phyloP scores from a whole-genome alignment of 2,113 vertebrate genomes.

The Erpornis zantholeuca region DNA sequence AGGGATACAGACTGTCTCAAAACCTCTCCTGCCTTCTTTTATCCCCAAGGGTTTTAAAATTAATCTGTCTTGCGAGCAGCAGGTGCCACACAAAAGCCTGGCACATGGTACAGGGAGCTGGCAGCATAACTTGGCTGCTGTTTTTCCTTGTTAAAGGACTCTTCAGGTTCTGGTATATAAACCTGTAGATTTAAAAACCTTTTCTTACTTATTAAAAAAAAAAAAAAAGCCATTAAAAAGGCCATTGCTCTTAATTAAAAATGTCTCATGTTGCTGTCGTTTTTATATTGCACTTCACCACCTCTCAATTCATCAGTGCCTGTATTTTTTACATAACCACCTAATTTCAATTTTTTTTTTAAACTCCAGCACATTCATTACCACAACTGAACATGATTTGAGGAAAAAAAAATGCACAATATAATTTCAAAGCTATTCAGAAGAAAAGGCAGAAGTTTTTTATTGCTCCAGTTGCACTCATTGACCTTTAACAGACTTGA shows the following conservation, averaged over 20 bases:
- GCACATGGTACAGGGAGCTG: not conserved
- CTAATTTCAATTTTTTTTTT: not conserved
- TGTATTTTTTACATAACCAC: not conserved
- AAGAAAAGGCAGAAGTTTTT: not conserved
- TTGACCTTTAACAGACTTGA: not conserved
- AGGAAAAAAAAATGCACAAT: not conserved
- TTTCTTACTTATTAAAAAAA: not conserved
- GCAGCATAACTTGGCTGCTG: not conserved
- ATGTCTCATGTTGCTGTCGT: not conserved
- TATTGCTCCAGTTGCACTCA: not conserved
- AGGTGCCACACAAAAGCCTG: not conserved
- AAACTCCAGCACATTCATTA: not conserved
- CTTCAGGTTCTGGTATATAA: not conserved
- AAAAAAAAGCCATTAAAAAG: not conserved
- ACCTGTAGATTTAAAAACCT: not conserved
- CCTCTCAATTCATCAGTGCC: not conserved
- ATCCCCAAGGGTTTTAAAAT: not conserved
- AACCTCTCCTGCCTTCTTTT: not conserved
- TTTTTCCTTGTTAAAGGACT: not conserved
- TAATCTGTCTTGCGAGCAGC: not conserved
- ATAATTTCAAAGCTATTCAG: not conserved
- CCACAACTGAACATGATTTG: not conserved
- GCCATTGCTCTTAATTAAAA: not conserved
- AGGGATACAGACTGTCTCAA: not conserved
- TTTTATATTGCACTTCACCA: not conserved